Percentiles rank a stretch among this genome's conserved stretches.
phyloP scores from a whole-genome alignment of 2,888 invertebrate genomes.

The Lepidonotus clava region DNA sequence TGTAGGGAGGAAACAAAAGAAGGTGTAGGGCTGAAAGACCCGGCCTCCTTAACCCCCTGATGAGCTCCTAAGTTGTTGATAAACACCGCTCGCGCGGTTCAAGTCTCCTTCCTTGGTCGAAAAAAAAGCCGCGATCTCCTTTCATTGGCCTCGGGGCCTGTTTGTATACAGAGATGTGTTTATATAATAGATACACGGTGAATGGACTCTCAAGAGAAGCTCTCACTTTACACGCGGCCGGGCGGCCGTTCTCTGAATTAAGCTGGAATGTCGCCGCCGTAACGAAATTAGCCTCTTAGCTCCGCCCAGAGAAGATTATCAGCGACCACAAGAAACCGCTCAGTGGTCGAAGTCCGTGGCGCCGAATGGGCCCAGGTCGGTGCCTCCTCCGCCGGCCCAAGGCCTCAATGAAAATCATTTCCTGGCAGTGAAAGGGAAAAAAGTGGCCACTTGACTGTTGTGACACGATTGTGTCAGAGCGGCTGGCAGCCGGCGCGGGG shows the following conservation, averaged over 20 bases:
- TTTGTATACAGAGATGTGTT: neutral
- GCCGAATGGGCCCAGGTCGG: neutral
- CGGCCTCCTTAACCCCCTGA: neutral
- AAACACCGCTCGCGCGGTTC: neutral
- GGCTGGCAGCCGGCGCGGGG: neutral
- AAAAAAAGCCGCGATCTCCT: neutral
- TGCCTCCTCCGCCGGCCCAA: neutral
- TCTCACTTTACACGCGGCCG: neutral
- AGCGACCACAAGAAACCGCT: neutral
- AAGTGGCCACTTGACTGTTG: neutral
- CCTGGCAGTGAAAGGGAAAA: neutral
- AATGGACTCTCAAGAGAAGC: neutral
- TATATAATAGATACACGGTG: neutral
- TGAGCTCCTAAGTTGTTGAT: slow-evolving; percentile 3
- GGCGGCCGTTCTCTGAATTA: too few species aligned
- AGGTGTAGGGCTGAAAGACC: neutral
- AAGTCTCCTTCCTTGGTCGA: neutral
- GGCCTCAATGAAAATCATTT: neutral
- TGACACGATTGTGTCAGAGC: neutral
- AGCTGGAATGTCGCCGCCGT: too few species aligned
- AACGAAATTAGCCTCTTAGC: slow-evolving; percentile 16
- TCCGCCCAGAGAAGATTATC: neutral
- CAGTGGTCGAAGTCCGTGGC: neutral
- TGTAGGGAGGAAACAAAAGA: too few species aligned
- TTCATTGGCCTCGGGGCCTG: neutral